Evolutionary conservation across 2,113 vertebrate genomes (phyloP).

Genomic region (Sturnus vulgaris): DNA sequence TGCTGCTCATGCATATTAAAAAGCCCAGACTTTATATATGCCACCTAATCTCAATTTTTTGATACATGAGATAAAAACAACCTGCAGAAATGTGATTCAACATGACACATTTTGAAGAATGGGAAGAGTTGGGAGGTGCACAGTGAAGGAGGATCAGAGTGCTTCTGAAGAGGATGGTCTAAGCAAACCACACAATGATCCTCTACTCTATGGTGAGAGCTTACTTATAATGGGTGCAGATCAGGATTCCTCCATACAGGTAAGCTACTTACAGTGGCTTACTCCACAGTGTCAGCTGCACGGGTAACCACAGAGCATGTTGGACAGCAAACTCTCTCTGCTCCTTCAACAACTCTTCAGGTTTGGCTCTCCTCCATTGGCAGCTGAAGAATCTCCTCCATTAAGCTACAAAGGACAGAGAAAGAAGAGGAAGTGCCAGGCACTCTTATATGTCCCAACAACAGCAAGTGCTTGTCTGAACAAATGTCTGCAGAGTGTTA

Average conservation of each 20-base stretch:
- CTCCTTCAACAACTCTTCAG: background rate
- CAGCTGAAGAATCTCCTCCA: background rate
- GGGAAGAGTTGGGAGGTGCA: background rate
- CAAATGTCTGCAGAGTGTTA: background rate
- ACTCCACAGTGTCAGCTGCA: background rate
- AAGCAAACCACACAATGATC: background rate
- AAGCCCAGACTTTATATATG: background rate
- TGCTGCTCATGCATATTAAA: background rate
- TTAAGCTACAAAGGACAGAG: background rate
- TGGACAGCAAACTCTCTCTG: background rate
- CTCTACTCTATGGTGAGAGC: background rate
- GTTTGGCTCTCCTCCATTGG: background rate
- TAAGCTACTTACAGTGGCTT: background rate
- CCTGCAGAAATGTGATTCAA: background rate
- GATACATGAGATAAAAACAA: background rate
- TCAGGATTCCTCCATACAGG: background rate
- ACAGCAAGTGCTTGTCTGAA: background rate
- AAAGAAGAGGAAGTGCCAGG: background rate
- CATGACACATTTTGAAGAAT: background rate
- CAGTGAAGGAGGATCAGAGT: background rate
- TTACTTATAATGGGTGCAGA: background rate
- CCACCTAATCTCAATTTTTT: background rate
- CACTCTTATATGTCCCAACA: background rate
- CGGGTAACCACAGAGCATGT: background rate
- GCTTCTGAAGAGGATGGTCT: background rate